phyloP scores from a whole-genome alignment of 2,797 vertebrate genomes.

The Clarias platycephalus region DNA sequence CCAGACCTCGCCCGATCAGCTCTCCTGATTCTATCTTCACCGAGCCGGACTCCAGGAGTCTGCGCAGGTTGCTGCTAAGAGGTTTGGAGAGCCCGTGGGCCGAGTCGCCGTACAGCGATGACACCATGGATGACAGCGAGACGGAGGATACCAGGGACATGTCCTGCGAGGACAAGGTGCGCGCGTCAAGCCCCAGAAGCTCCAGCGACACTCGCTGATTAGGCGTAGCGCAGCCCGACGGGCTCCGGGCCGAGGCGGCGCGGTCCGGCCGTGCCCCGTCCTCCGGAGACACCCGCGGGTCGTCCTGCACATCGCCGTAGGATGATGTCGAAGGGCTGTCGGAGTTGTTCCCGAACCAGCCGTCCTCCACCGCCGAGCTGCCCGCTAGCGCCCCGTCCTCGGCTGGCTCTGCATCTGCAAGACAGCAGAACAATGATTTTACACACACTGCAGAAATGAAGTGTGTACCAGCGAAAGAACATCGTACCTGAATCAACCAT shows the following conservation, averaged over 20 bases:
- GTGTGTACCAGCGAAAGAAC: neutral
- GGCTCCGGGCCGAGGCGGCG: conserved; percentile 87
- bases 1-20: conserved; percentile 70
- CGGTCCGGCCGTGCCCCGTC: conserved; percentile 81
- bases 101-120: conserved; percentile 87
- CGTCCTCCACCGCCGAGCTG: conserved; percentile 88
- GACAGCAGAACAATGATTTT: conserved; percentile 43
- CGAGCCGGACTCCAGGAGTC: conserved; percentile 93
- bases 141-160: conserved; percentile 88
- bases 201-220: conserved; percentile 85
- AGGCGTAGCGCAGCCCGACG: conserved; percentile 88
- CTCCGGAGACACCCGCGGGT: conserved; percentile 80
- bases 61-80: conserved; percentile 92
- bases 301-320: conserved; percentile 90
- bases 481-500: too few relatives aligned
- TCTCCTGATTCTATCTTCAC: conserved; percentile 84
- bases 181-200: conserved; percentile 82
- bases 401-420: conserved; percentile 88
- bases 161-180: conserved; percentile 82
- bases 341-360: conserved; percentile 92
- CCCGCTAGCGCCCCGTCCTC: conserved; percentile 87
- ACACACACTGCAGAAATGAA: neutral
- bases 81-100: conserved; percentile 86
- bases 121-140: conserved; percentile 88
- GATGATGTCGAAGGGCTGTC: conserved; percentile 87